Base-by-base conservation (phyloP, 1,140 invertebrate genomes). In the Euwallacea similis region DNA sequence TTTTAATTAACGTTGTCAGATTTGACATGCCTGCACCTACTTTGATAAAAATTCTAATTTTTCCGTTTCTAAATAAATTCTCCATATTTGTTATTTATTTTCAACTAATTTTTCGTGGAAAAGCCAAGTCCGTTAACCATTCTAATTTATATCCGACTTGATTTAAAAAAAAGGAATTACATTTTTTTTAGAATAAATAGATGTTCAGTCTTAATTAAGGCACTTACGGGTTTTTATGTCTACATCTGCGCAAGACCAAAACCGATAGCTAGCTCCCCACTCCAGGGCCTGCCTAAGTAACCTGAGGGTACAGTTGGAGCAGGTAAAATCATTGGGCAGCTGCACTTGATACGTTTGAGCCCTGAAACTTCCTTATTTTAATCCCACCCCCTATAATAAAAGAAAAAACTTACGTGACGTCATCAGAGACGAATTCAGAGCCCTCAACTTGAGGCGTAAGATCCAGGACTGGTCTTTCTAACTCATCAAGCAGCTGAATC, bases 231-330 rank as follows among this genome's bases (percentile, higher is more conserved):
- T 77, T 63, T 86, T 87, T 73, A 98, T 93, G 78, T 97, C 94
- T 55, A 98, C 90, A 83, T 98, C 96, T 2, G 96, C 93, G 78
- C 97, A 98, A 0, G 94, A 96, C 93, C 94, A 96, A 84, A 98
- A 98, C 73, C 89, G 85, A 80, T 97, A 98, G 74, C 84, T 88
- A 9, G 84, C 82, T 0, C 90, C 89, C 94, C 94, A 98, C 84
- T 98, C 95, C 15, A 88, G 85, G 0, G 96, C 96, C 82, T 98
- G 91, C 0, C 95, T 84, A 8, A 97, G 85, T 62, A 98, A 83
- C 59, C 96, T 87, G 44, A 98, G 85, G 0, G 94, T 95, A 81
- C 97, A 98, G 81, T 96, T 93, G 42, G 85, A 86, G 79, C 97
- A 98, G 8, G 89, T 91, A 76, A 95, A 91, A 81, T 93, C 88